These are phyloP conservation scores for Ditylenchus dipsaci DNA, from an alignment of 1,140 invertebrate species.

Conservation along the genomic window DNA sequence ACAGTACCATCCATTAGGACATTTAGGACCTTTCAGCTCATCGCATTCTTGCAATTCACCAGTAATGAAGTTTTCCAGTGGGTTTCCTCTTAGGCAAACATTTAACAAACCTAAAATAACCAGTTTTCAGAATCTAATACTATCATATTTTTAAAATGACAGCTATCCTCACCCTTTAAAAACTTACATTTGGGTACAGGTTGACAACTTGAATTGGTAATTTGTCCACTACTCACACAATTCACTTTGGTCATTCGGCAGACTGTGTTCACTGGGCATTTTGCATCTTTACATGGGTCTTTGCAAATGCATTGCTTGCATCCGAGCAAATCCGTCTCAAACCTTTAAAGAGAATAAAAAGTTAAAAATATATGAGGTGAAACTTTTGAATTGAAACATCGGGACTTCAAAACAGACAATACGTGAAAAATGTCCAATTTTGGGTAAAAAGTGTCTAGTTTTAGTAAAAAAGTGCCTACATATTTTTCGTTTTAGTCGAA, in stretches of 20 bases:
- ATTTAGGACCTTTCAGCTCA: conserved; percentile 22
- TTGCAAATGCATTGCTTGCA: conserved; percentile 37
- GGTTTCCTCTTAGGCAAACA: conserved; percentile 45
- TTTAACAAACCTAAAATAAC: conserved; percentile 47
- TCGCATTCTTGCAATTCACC: conserved; percentile 28
- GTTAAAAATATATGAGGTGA: background rate
- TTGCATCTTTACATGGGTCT: conserved; percentile 30
- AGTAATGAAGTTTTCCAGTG: conserved; percentile 29
- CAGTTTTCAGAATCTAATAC: conserved; percentile 3
- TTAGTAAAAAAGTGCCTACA: too few species aligned
- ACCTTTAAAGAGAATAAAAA: background rate
- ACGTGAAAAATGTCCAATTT: too few species aligned
- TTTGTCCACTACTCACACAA: conserved; percentile 24
- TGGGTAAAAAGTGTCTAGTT: too few species aligned
- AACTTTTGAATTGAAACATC: background rate
- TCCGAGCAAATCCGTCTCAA: conserved; percentile 25
- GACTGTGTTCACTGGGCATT: conserved; percentile 35
- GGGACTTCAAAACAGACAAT: background rate
- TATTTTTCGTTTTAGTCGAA: too few species aligned
- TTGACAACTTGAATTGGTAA: conserved; percentile 15
- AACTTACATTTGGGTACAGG: conserved; percentile 36
- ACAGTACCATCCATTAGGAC: conserved; percentile 49
- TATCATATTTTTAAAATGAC: background rate
- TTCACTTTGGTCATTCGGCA: conserved; percentile 28
- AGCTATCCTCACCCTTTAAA: too few species aligned